phyloP scores from a whole-genome alignment of 2,113 vertebrate species.

The Nothocercus nigrocapillus region DNA sequence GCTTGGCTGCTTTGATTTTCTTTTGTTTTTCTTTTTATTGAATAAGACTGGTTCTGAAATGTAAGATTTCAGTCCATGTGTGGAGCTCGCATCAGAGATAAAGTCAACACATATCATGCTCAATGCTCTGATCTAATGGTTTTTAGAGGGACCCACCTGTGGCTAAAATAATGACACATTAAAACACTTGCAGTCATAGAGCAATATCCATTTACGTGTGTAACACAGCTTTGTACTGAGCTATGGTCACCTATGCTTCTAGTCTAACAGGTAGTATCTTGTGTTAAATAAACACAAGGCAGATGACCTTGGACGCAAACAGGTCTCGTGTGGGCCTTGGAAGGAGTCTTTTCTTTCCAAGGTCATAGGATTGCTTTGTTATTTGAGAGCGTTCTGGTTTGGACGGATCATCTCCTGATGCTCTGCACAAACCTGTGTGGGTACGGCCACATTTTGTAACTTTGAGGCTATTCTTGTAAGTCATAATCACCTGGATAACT shows the following conservation, averaged over 20 bases:
- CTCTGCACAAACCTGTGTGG: background rate
- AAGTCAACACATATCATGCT: background rate
- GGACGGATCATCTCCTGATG: background rate
- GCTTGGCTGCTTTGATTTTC: background rate
- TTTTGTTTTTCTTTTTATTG: background rate
- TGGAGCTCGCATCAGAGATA: background rate
- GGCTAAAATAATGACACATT: background rate
- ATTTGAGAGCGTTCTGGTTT: background rate
- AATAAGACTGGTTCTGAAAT: background rate
- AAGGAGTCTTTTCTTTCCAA: background rate
- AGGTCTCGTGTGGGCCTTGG: background rate
- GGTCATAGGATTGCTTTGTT: background rate
- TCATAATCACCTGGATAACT: background rate
- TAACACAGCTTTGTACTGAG: background rate
- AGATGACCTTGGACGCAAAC: fast-evolving
- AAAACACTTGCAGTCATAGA: background rate
- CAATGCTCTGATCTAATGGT: background rate
- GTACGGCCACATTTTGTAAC: background rate
- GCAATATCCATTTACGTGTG: background rate
- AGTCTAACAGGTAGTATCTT: fast-evolving
- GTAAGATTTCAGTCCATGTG: background rate
- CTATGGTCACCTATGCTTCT: background rate
- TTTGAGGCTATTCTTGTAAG: background rate
- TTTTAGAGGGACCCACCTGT: background rate
- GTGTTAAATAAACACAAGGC: background rate